A percentile compares a stretch with the other conserved stretches of the same genome.
phyloP scores from a whole-genome alignment of 1,140 invertebrate species.

The Probaryconus sp. region DNA sequence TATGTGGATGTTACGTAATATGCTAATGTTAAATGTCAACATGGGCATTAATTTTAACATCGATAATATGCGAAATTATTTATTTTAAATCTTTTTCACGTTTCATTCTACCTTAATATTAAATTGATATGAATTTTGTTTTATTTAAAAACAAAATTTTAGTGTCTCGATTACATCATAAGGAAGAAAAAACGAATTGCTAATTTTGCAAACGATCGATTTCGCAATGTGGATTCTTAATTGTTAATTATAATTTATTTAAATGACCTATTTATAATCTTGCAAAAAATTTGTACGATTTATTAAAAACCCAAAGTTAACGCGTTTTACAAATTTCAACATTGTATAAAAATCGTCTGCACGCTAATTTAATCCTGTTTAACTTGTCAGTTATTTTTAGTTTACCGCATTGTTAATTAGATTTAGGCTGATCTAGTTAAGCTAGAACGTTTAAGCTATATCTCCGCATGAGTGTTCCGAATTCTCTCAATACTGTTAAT shows the following conservation, averaged over 20 bases:
- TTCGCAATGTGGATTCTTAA: too few species aligned
- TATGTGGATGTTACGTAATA: conserved; percentile 22
- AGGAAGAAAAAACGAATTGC: too few species aligned
- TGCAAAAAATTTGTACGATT: too few species aligned
- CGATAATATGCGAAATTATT: neutral
- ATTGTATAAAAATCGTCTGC: conserved; percentile 15
- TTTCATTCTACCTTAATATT: too few species aligned
- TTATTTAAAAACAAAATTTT: too few species aligned
- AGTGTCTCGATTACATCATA: too few species aligned
- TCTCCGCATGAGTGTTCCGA: conserved; percentile 32
- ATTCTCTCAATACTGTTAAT: conserved; percentile 49
- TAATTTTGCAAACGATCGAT: too few species aligned
- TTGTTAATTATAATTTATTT: too few species aligned
- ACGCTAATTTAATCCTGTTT: conserved; percentile 38
- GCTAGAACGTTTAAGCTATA: too few species aligned
- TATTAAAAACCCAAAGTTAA: neutral
- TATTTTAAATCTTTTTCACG: too few species aligned
- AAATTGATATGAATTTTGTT: too few species aligned
- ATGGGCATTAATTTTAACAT: conserved; percentile 21
- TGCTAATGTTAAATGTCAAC: conserved; percentile 19
- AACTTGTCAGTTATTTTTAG: conserved; percentile 46
- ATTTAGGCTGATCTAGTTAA: conserved; percentile 56
- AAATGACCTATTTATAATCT: too few species aligned
- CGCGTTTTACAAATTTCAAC: neutral
- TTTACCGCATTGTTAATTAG: conserved; percentile 47